Evolutionary conservation across 2,888 invertebrate genomes (phyloP), one percentile per base, ranked within the genome.

Genomic region (Pherbina coryleti): DNA sequence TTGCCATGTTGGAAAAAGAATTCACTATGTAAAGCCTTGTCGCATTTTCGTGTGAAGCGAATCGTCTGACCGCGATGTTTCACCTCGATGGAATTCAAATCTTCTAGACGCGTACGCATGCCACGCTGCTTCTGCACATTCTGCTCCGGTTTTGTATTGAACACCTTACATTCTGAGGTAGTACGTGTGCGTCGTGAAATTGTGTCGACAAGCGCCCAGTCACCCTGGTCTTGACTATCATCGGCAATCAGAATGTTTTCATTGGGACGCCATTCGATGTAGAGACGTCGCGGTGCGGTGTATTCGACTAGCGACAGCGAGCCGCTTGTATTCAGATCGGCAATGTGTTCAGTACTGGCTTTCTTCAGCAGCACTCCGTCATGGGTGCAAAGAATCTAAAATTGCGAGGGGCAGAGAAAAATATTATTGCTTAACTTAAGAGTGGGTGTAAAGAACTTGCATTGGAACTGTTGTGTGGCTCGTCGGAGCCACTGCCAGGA

Each of bases 1-100:
- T 97, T 96, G 0, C 95, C 96, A 82, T 95, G 93, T 87, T 96
- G 96, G 90, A 98, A 97, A 86, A 95, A 94, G 86, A 98, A 95
- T 5, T 95, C 94, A 80, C 94, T 87, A 78, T 90, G 88, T 5
- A 87, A 70, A 1, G 70, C 93, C 92, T 94, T 93, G 64, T 86
- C 89, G 2, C 79, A 78, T 81, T 93, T 93, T 82, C 94, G 93
- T 82, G 93, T 92, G 82, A 96, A 92, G 53, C 92, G 91, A 70
- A 94, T 88, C 49, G 91, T 91, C 74, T 92, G 92, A 1, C 91
- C 91, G 44, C 91, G 91, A 70, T 90, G 90, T 77, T 91, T 91
- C 1, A 93, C 90, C 79, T 92, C 91, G 83, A 94, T 93, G 76
- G 93, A 92, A 83, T 93, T 93, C 66, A 95, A 88, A 69, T 94